Evolutionary conservation across 2,113 vertebrate species (phyloP).

Genomic region (Leucosticte australis): DNA sequence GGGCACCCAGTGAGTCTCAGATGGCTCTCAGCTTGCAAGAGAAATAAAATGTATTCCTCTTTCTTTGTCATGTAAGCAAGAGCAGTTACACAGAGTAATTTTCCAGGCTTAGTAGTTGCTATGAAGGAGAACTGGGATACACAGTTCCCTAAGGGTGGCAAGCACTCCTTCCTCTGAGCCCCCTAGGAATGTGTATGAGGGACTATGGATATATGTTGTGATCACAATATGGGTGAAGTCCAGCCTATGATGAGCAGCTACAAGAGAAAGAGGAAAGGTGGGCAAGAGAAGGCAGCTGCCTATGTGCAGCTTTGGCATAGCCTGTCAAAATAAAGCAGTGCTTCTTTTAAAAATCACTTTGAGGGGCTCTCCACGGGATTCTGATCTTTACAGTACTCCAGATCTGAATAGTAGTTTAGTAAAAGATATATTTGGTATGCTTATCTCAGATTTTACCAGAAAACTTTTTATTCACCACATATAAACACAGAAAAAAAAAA

Average conservation of each 20-base stretch:
- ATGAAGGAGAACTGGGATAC: not conserved
- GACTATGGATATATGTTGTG: rapidly evolving
- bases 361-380: not conserved
- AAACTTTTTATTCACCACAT: not conserved
- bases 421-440: not conserved
- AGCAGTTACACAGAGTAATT: not conserved
- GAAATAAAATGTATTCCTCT: not conserved
- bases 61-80: not conserved
- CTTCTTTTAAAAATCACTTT: not conserved
- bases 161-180: not conserved
- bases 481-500: not conserved
- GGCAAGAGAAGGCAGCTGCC: not conserved
- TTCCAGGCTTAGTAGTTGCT: not conserved
- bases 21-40: not conserved
- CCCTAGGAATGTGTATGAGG: not conserved
- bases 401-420: not conserved
- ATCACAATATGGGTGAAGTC: not conserved
- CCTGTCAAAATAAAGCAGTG: not conserved
- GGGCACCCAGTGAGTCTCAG: not conserved
- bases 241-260: not conserved
- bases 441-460: not conserved
- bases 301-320: not conserved
- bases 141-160: not conserved
- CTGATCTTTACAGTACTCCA: not conserved
- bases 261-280: not conserved